A percentile compares a stretch with the other conserved stretches of the same genome.
phyloP scores from a whole-genome alignment of 2,888 invertebrate species.

The Tachina lurida region DNA sequence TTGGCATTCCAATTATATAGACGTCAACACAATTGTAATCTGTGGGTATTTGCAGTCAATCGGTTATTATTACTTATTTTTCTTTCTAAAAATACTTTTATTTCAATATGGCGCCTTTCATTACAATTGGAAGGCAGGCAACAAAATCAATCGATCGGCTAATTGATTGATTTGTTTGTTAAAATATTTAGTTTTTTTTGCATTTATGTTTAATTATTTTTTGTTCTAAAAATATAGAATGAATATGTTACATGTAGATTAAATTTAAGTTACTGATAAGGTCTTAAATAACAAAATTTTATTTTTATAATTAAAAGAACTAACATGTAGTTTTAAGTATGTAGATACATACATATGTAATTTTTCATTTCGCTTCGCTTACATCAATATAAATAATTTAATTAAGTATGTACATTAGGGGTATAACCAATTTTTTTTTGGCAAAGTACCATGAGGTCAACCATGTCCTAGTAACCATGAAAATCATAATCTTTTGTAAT shows the following conservation, averaged over 20 bases:
- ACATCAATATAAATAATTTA: no score
- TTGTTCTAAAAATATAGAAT: neutral
- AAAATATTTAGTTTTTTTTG: neutral
- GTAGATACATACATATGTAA: no score
- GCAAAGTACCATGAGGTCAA: no score
- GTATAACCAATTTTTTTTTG: no score
- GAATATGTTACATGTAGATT: neutral
- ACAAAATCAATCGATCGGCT: slow-evolving; percentile 19
- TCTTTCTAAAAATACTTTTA: slow-evolving; percentile 4
- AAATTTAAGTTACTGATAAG: neutral
- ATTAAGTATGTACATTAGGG: no score
- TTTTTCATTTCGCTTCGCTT: no score
- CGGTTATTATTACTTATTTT: slow-evolving; percentile 5
- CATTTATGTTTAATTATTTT: neutral
- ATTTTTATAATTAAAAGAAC: no score
- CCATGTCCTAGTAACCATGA: no score
- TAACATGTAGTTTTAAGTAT: no score
- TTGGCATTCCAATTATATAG: slow-evolving; percentile 34
- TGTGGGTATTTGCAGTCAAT: slow-evolving; percentile 15
- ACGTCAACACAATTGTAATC: slow-evolving; percentile 45
- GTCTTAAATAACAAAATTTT: neutral
- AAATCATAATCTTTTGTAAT: no score
- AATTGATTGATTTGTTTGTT: neutral
- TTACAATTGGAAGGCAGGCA: neutral
- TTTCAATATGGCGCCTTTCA: slow-evolving; percentile 31